Evolutionary conservation across 2,888 invertebrate species (phyloP).

Genomic region (Hemaris fuciformis): DNA sequence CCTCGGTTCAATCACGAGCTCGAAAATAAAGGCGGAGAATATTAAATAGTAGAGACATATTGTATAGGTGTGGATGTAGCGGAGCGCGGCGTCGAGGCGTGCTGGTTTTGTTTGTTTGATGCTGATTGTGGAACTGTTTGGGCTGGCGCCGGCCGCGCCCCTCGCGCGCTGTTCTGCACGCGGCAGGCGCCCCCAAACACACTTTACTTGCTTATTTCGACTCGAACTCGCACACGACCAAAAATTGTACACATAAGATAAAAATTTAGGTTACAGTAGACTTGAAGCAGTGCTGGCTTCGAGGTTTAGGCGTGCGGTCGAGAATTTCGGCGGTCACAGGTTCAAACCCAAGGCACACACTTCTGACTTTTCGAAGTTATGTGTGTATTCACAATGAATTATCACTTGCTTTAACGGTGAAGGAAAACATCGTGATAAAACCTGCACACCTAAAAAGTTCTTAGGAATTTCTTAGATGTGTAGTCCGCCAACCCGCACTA

Average conservation of each 20-base stretch:
- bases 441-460: no score
- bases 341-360: no score
- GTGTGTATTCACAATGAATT: no score
- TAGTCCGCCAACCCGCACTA: no score
- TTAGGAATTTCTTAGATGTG: no score
- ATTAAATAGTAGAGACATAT: background rate
- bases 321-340: no score
- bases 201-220: background rate
- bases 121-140: constrained; percentile 38
- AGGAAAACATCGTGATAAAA: no score
- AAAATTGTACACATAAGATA: background rate
- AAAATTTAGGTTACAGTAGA: no score
- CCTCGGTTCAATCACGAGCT: background rate
- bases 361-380: no score
- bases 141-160: background rate
- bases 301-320: no score
- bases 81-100: background rate
- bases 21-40: background rate
- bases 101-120: background rate
- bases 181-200: background rate
- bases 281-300: no score
- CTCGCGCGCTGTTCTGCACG: background rate
- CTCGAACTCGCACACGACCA: background rate
- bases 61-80: background rate
- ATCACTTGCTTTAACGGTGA: no score